A percentile compares a stretch with the other conserved stretches of the same genome.
Evolutionary conservation across 2,888 invertebrate genomes (phyloP).

Genomic region (Tridacna crocea): DNA sequence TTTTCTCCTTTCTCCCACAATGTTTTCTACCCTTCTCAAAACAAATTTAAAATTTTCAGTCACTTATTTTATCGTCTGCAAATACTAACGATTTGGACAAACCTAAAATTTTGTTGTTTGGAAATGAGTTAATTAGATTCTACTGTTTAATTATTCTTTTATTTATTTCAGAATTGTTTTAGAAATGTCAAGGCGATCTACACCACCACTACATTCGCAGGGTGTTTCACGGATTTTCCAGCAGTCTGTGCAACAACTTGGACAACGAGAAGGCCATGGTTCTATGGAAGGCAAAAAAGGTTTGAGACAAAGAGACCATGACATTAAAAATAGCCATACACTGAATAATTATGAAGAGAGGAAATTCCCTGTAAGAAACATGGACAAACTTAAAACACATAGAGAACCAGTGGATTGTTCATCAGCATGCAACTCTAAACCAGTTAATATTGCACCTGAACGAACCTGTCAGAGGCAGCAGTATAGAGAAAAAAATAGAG

Average conservation of each 20-base stretch:
- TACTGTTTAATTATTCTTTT: neutral
- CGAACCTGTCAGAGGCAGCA: neutral
- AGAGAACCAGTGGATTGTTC: neutral
- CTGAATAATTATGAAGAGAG: neutral
- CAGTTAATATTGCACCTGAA: neutral
- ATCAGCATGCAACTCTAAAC: neutral
- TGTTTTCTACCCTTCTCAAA: neutral
- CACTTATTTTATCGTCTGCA: neutral
- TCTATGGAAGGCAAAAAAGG: neutral
- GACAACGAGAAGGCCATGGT: neutral
- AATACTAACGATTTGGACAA: neutral
- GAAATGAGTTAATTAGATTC: neutral
- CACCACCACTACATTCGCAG: neutral
- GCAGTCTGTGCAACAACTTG: slow-evolving; percentile 3
- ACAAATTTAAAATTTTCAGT: neutral
- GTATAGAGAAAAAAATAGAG: neutral
- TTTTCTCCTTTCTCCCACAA: slow-evolving; percentile 1
- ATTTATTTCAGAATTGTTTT: neutral
- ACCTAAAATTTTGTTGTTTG: neutral
- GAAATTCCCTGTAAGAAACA: neutral
- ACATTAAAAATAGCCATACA: neutral
- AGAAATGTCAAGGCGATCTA: slow-evolving; percentile 7
- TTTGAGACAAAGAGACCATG: neutral
- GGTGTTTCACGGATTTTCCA: slow-evolving; percentile 7
- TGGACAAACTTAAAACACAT: neutral